Percentiles rank a stretch among this genome's conserved stretches.
These are phyloP conservation scores for Chionodraco myersi DNA, from an alignment of 2,113 vertebrate genomes.

Conservation along the genomic window DNA sequence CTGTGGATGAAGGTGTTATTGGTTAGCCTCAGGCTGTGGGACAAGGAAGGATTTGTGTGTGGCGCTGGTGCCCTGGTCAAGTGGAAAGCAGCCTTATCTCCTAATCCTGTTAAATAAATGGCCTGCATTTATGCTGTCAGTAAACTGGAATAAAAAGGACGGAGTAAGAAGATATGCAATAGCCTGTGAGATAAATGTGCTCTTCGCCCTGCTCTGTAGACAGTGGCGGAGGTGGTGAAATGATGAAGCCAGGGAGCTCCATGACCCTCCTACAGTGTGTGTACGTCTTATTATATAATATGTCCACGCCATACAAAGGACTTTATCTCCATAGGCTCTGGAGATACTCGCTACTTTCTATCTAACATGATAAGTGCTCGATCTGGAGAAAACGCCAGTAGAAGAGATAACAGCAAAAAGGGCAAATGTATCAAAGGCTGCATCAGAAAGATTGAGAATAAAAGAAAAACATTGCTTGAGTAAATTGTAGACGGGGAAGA, in stretches of 20 bases:
- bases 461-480: conserved; percentile 25
- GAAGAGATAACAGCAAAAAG: conserved; percentile 35
- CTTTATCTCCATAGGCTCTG: conserved; percentile 41
- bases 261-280: conserved; percentile 36
- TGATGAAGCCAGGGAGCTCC: conserved; percentile 45
- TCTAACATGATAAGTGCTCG: conserved; percentile 42
- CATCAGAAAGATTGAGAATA: conserved; percentile 46
- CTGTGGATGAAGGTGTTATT: conserved; percentile 60
- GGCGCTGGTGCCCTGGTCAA: conserved; percentile 53
- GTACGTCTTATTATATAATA: conserved; percentile 47
- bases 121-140: conserved; percentile 74
- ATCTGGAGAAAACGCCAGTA: conserved; percentile 24
- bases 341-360: conserved; percentile 46
- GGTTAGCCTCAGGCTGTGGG: conserved; percentile 58
- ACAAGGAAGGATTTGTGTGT: conserved; percentile 58
- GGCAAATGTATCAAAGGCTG: conserved; percentile 51
- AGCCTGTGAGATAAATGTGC: conserved; percentile 59
- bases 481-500: conserved; percentile 4
- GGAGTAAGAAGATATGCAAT: conserved; percentile 48
- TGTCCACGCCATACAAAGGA: conserved; percentile 42
- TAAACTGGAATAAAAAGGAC: conserved; percentile 54
- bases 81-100: conserved; percentile 66
- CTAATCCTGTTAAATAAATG: conserved; percentile 80
- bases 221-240: conserved; percentile 51
- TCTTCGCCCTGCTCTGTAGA: conserved; percentile 50